A percentile compares a stretch with the other conserved stretches of the same genome.
These are phyloP conservation scores for Rhagologus leucostigma DNA, from an alignment of 2,113 vertebrate species.

Conservation along the genomic window DNA sequence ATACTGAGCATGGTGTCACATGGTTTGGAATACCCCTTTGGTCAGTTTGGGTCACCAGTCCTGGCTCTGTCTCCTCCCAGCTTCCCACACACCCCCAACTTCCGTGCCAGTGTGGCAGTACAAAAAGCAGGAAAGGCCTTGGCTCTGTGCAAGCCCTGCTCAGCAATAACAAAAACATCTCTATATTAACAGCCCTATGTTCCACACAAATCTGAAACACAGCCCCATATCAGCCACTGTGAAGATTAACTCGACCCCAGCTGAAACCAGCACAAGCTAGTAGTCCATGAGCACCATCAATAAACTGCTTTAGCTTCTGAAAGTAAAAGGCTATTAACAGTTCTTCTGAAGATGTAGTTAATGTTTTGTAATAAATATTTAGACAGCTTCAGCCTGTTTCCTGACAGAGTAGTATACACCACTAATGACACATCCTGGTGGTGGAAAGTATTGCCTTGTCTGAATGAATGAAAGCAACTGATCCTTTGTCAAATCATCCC, in stretches of 20 bases:
- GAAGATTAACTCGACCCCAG: background rate
- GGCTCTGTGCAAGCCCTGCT: background rate
- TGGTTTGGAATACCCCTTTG: background rate
- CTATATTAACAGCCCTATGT: background rate
- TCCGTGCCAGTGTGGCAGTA: background rate
- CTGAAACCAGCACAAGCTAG: background rate
- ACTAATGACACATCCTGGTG: background rate
- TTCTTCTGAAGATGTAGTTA: background rate
- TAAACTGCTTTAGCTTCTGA: background rate
- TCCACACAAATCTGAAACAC: background rate
- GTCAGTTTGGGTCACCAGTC: background rate
- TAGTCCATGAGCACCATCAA: background rate
- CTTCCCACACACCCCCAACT: rapidly evolving
- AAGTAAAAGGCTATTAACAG: background rate
- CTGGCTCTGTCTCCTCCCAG: background rate
- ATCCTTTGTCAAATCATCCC: background rate
- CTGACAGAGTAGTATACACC: background rate
- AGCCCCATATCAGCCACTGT: too few species aligned
- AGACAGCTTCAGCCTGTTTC: background rate
- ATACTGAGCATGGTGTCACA: background rate
- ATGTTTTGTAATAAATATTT: background rate
- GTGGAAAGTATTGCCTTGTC: background rate
- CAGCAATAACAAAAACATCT: background rate
- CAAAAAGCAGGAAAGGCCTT: background rate
- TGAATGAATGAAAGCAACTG: background rate